Evolutionary conservation across 2,113 vertebrate genomes (phyloP).

Genomic region (Trochalopteron elliotii): DNA sequence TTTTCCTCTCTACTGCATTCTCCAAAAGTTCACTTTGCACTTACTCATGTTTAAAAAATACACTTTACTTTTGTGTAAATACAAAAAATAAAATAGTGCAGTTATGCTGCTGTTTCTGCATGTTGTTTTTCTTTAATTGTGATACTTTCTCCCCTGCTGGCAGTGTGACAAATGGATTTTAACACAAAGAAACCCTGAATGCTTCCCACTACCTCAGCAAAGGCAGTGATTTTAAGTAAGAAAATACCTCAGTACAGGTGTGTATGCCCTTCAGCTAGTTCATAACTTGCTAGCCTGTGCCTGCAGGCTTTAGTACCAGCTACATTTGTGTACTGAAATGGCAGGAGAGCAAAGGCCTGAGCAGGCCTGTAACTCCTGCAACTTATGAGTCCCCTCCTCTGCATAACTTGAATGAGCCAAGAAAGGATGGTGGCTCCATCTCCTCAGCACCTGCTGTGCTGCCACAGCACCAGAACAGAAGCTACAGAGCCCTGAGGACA

Average conservation of each 20-base stretch:
- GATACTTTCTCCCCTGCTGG: not conserved
- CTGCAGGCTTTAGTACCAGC: not conserved
- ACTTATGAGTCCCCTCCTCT: not conserved
- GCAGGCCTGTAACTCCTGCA: not conserved
- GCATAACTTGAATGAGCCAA: too few species aligned
- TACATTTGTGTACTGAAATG: accelerated
- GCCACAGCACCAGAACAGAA: not conserved
- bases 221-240: not conserved
- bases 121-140: not conserved
- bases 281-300: not conserved
- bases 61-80: not conserved
- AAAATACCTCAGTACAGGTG: not conserved
- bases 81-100: not conserved
- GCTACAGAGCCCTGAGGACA: not conserved
- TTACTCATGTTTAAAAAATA: not conserved
- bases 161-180: not conserved
- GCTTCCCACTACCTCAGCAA: not conserved
- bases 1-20: not conserved
- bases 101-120: not conserved
- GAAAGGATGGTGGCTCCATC: not conserved
- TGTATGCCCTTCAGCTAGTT: not conserved
- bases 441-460: not conserved
- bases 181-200: not conserved
- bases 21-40: not conserved
- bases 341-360: not conserved